Evolutionary conservation across 2,888 invertebrate species (phyloP), one percentile per base, ranked within the genome.

Genomic region (Tyria jacobaeae): DNA sequence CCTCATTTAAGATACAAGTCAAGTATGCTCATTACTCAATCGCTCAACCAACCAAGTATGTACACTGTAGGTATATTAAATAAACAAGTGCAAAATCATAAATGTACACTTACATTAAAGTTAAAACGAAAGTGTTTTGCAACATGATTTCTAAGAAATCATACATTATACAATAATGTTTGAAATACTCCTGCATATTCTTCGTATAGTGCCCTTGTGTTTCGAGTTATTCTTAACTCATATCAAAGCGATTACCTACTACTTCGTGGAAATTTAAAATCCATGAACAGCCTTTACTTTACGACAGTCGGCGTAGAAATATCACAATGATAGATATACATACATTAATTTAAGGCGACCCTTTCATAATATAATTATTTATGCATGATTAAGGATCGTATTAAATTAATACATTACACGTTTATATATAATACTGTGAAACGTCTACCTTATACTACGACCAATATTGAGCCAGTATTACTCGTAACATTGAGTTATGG

Each of bases 211-310:
- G n/a, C 44, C 21, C 12, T 60, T 34, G 39, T n/a, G 60, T 52
- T 15, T 47, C 17, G 24, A 35, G 35, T 39, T 60, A 49, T 57
- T 48, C 48, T 21, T 62, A 21, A 52, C 51, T 65, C 60, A 53
- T 65, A 61, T 53, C 61, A 24, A 57, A 70, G 51, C 66, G 57
- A 59, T 75, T 62, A 49, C 55, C 54, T 10, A 47, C 21, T 15
- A 27, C 25, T 60, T 51, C 50, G 10, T 48, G 37, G 55, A 35
- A 60, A 51, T 31, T 25, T 51, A 21, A 10, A 15, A 24, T 10
- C 3, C 37, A 21, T 6, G 1, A 17, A 44, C 12, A 39, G 34
- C 37, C 15, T 54, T 37, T 37, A 53, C 35, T 37, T 37, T 53
- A 51, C 51, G 47, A n/a, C 27, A 47, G 35, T 37, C 4, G 25